Evolutionary conservation across 2,888 invertebrate species (phyloP).

Genomic region (Microctonus aethiopoides): DNA sequence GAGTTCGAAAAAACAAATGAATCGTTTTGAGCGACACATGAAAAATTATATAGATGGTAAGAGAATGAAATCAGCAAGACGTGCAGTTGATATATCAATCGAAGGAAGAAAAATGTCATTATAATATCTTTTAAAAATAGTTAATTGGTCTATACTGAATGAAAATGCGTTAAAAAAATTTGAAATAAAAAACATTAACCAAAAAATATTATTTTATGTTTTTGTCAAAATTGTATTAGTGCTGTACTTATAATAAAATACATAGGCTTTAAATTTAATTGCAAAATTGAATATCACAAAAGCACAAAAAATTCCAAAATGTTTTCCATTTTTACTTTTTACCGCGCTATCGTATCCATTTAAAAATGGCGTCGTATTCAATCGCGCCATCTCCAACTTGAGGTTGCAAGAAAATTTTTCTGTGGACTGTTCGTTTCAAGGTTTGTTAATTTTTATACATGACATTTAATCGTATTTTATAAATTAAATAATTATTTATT

Average conservation of each 20-base stretch:
- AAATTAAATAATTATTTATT: background rate
- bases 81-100: constrained; percentile 95
- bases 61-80: constrained; percentile 79
- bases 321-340: too few species aligned
- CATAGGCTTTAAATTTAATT: too few species aligned
- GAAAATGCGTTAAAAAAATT: background rate
- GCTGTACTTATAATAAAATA: background rate
- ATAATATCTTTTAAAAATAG: constrained; percentile 65
- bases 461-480: background rate
- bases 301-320: too few species aligned
- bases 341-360: too few species aligned
- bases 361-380: background rate
- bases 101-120: constrained; percentile 97
- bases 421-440: background rate
- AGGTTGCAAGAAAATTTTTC: background rate
- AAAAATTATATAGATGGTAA: constrained; percentile 90
- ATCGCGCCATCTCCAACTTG: background rate
- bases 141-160: background rate
- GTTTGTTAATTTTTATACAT: background rate
- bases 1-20: constrained; percentile 85
- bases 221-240: background rate
- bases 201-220: background rate
- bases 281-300: too few species aligned
- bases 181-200: background rate
- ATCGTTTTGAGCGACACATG: constrained; percentile 92